Evolutionary conservation across 1,140 invertebrate species (phyloP).

Genomic region (Aricia agestis): DNA sequence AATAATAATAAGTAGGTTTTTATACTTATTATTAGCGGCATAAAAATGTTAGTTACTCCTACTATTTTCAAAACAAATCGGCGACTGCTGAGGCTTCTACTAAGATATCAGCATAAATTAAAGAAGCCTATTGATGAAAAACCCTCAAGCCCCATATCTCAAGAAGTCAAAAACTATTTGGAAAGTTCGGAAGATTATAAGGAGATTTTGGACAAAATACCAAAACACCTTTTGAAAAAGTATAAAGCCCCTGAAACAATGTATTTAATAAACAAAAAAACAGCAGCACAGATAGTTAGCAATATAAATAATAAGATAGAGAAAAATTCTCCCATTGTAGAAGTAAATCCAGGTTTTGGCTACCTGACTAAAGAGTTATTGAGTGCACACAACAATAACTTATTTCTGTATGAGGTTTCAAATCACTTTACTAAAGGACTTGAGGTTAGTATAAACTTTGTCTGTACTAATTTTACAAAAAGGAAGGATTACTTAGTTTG

Average conservation of each 20-base stretch:
- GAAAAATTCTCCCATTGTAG: conserved; percentile 58
- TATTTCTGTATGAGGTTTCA: conserved; percentile 66
- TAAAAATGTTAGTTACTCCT: not conserved
- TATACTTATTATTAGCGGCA: no score
- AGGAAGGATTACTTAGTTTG: no score
- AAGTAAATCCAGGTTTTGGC: conserved; percentile 77
- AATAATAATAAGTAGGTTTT: no score
- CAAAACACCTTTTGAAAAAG: conserved; percentile 53
- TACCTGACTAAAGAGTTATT: conserved; percentile 70
- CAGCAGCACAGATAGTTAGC: conserved; percentile 62
- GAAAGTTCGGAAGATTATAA: conserved; percentile 46
- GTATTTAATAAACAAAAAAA: conserved; percentile 64
- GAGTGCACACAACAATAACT: conserved; percentile 44
- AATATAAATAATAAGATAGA: conserved; percentile 44
- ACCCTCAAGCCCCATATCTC: conserved; percentile 37
- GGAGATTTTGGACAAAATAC: conserved; percentile 45
- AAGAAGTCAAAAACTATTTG: conserved; percentile 57
- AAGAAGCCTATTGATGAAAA: conserved; percentile 42
- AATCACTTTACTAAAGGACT: conserved; percentile 56
- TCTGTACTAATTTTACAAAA: not conserved
- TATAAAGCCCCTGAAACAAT: conserved; percentile 64
- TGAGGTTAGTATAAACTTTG: conserved; percentile 42
- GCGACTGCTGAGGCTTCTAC: not conserved
- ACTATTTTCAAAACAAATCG: not conserved
- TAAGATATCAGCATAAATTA: conserved; percentile 43